Percentiles rank a stretch among this genome's conserved stretches.
Evolutionary conservation across 2,888 invertebrate genomes (phyloP).

Genomic region (Trissolcus brochymenae): DNA sequence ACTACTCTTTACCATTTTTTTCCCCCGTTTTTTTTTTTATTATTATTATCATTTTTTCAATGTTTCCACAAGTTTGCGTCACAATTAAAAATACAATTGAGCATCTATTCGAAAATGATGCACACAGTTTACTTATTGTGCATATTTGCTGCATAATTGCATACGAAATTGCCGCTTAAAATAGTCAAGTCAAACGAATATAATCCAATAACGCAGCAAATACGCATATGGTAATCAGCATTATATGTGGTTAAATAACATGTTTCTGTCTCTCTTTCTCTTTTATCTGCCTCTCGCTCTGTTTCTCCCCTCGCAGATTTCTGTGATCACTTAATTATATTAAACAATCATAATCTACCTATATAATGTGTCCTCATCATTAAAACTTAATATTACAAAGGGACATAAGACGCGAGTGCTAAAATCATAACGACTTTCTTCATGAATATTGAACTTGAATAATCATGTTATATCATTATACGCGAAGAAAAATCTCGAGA

Average conservation of each 20-base stretch:
- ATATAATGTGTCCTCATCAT: neutral
- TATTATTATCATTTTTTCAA: too few relatives aligned
- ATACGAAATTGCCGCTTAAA: neutral
- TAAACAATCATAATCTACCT: conserved; percentile 7
- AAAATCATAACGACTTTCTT: conserved; percentile 12
- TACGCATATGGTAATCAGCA: conserved; percentile 18
- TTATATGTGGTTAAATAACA: conserved; percentile 8
- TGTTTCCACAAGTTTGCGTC: neutral
- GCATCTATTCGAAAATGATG: neutral
- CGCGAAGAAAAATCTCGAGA: neutral
- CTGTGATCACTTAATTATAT: conserved; percentile 4
- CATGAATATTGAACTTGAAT: conserved; percentile 19
- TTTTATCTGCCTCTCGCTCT: neutral
- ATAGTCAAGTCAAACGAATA: conserved; percentile 10
- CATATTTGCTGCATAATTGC: conserved; percentile 11
- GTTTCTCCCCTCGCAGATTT: too few relatives aligned
- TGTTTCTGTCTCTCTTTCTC: neutral
- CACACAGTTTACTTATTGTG: neutral
- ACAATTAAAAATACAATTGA: neutral
- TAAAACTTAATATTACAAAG: conserved; percentile 15
- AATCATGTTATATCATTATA: conserved; percentile 4
- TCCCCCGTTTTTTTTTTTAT: too few relatives aligned
- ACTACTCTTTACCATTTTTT: too few relatives aligned
- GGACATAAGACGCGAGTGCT: conserved; percentile 4
- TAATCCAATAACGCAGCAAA: conserved; percentile 13